Base-by-base conservation (phyloP, 2,113 vertebrate species). In the Oostethus manadensis region DNA sequence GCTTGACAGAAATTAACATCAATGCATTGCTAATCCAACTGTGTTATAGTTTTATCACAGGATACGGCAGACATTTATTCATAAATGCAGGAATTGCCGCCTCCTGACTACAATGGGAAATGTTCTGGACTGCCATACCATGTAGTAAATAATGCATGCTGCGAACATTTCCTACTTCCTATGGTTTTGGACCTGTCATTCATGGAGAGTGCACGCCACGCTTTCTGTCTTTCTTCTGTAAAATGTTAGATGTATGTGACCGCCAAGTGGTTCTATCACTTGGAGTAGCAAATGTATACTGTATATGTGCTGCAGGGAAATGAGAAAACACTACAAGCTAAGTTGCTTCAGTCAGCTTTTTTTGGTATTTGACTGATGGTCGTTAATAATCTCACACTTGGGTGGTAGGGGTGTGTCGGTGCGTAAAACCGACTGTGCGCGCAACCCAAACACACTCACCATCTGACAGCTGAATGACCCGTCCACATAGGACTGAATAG, bases 131-230 rank as follows among this genome's bases (percentile, higher is more conserved):
- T 6, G 50, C 35, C 10, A 42, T 13, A 42, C 38, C 13, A 2
- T 42, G 38, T 14, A 42, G 51, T 40, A 55, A 55, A 55, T 38
- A 38, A 38, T 38, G 51, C n/a, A 55, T 22, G 10, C 33, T 20
- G 33, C 33, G 4, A 55, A 20, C n/a, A 18, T 55, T 55, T 40
- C 53, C 51, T 54, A 26, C 51, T 38, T 35, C 51, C 17, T 53
- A 35, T 23, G 51, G 26, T 53, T 54, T 54, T 54, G 26, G 26
- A 35, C 26, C 29, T 18, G 51, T 18, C 51, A 13, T 35, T 54
- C 51, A 29, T 54, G 29, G 29, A 54, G 51, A 54, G 29, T 10
- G 48, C 48, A 23, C 6, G 48, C 18, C 21, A 42, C 21, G 14
- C 47, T 48, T 23, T 22, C 20, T 51, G 48, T 21, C n/a, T n/a